Percentiles rank a stretch among this genome's conserved stretches.
phyloP scores from a whole-genome alignment of 2,888 invertebrate genomes.

The Papilio elwesi region DNA sequence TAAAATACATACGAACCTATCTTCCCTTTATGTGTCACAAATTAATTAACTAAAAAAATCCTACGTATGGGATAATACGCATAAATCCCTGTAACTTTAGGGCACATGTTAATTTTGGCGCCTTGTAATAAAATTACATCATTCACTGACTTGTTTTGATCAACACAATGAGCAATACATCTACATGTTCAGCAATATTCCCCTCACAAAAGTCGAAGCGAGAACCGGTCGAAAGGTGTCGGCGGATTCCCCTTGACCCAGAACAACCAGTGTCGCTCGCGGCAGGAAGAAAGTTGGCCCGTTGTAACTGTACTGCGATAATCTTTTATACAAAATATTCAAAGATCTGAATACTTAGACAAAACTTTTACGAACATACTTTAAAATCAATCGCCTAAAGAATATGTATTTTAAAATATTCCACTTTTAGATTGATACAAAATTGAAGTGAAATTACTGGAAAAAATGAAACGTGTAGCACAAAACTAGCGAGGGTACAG shows the following conservation, averaged over 20 bases:
- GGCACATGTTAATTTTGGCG: neutral
- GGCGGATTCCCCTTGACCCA: constrained; percentile 75
- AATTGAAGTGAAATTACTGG: no score
- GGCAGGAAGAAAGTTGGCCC: constrained; percentile 63
- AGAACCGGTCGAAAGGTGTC: constrained; percentile 70
- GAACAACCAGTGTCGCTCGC: constrained; percentile 50
- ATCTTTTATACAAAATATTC: constrained; percentile 27
- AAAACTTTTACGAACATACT: neutral
- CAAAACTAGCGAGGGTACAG: no score
- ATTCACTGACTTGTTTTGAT: neutral
- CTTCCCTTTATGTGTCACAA: no score
- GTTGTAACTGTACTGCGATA: constrained; percentile 48
- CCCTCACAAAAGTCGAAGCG: constrained; percentile 51
- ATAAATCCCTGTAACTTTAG: neutral
- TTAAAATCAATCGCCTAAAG: no score
- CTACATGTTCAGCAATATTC: constrained; percentile 41
- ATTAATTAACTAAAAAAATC: no score
- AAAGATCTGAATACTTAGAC: neutral
- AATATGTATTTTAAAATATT: no score
- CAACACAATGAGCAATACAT: neutral
- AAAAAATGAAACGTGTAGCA: no score
- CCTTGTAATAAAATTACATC: constrained; percentile 8
- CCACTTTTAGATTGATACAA: no score
- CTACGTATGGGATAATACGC: no score
- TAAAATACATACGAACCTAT: no score